phyloP scores from a whole-genome alignment of 2,888 invertebrate genomes.

The Chesias legatella region DNA sequence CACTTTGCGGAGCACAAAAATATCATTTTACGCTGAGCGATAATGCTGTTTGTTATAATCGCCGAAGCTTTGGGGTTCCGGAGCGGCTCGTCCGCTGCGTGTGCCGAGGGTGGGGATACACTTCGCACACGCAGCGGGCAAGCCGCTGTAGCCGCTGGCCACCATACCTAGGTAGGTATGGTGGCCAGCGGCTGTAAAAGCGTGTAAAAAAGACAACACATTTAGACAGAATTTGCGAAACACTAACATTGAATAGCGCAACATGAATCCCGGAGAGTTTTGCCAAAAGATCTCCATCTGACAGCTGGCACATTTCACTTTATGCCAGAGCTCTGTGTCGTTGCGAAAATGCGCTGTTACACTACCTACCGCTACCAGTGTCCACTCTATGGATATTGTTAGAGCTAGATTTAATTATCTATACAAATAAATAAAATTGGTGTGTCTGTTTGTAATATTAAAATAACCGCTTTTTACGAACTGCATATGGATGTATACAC shows the following conservation, averaged over 20 bases:
- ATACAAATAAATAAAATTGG: too few species aligned
- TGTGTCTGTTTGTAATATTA: too few species aligned
- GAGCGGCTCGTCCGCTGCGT: background rate
- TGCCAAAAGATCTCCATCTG: slow-evolving; percentile 9
- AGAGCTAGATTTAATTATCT: too few species aligned
- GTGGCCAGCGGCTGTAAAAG: too few species aligned
- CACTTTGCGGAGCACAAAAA: slow-evolving; percentile 22
- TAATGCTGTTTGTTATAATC: slow-evolving; percentile 14
- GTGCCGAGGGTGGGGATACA: too few species aligned
- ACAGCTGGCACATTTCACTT: slow-evolving; percentile 9
- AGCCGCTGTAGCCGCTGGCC: background rate
- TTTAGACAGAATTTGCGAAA: slow-evolving; percentile 12
- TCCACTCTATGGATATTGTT: too few species aligned
- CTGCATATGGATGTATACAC: too few species aligned
- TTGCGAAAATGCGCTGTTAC: slow-evolving; percentile 7
- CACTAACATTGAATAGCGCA: slow-evolving; percentile 5
- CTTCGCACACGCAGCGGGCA: too few species aligned
- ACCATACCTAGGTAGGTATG: too few species aligned
- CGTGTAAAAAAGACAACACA: too few species aligned
- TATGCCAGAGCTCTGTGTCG: slow-evolving; percentile 6
- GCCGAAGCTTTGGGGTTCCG: background rate
- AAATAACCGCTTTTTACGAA: too few species aligned
- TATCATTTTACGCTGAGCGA: slow-evolving; percentile 18
- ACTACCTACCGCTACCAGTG: too few species aligned
- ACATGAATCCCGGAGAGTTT: slow-evolving; percentile 5